phyloP scores from a whole-genome alignment of 2,113 vertebrate genomes.

The Dromaius novaehollandiae region DNA sequence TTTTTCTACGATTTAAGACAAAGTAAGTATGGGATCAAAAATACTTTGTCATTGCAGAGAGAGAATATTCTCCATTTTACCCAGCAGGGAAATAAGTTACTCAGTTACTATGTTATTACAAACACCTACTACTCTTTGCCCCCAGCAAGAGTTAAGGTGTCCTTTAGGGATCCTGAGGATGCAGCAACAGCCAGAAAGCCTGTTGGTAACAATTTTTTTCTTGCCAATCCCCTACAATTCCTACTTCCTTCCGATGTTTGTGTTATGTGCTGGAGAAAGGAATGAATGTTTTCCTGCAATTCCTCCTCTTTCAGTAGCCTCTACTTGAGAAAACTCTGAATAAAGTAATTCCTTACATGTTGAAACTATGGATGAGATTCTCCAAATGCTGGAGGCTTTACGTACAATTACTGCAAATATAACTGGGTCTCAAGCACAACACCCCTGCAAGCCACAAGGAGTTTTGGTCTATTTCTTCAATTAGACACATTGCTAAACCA shows the following conservation, averaged over 20 bases:
- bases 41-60: not conserved
- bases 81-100: not conserved
- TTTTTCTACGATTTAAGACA: not conserved
- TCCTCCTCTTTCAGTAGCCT: not conserved
- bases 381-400: not conserved
- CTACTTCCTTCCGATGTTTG: not conserved
- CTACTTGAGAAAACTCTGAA: not conserved
- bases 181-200: not conserved
- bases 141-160: not conserved
- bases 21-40: not conserved
- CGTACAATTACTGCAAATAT: not conserved
- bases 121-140: not conserved
- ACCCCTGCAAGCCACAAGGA: not conserved
- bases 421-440: not conserved
- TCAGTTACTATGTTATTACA: not conserved
- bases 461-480: not conserved
- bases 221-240: not conserved
- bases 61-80: not conserved
- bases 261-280: not conserved
- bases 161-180: not conserved
- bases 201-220: not conserved
- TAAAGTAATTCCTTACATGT: not conserved
- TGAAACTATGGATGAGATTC: not conserved
- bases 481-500: not conserved
- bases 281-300: accelerated